These are phyloP conservation scores for Eupithecia abbreviata DNA, from an alignment of 2,888 invertebrate species.

Conservation along the genomic window DNA sequence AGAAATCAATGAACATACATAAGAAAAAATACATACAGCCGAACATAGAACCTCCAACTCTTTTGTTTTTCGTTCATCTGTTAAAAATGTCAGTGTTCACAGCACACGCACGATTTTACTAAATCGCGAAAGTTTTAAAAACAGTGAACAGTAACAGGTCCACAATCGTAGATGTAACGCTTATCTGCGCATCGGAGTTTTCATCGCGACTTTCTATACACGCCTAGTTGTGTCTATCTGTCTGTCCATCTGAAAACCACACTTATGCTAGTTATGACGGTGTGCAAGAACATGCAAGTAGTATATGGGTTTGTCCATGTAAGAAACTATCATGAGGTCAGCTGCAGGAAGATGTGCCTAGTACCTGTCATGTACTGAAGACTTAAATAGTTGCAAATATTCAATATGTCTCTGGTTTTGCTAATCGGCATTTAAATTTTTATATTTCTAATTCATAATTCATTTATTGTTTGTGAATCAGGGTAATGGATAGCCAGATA, in stretches of 20 bases:
- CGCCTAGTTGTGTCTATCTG: slow-evolving; percentile 28
- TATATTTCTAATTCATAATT: too few relatives aligned
- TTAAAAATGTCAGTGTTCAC: neutral
- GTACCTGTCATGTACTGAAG: neutral
- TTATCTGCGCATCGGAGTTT: slow-evolving; percentile 39
- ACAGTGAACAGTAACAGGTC: slow-evolving; percentile 10
- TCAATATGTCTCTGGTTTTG: too few relatives aligned
- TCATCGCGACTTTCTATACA: slow-evolving; percentile 40
- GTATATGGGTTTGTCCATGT: neutral
- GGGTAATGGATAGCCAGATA: too few relatives aligned
- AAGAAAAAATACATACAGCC: too few relatives aligned
- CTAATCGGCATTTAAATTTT: too few relatives aligned
- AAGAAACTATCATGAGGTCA: neutral
- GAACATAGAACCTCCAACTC: too few relatives aligned
- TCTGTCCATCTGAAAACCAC: slow-evolving; percentile 27
- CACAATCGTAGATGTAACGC: slow-evolving; percentile 24
- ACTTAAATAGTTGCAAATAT: neutral
- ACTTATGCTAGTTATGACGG: slow-evolving; percentile 3
- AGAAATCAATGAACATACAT: too few relatives aligned
- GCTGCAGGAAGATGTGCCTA: neutral
- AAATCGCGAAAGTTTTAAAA: neutral
- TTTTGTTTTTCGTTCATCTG: neutral
- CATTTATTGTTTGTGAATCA: too few relatives aligned
- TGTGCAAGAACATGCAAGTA: neutral
- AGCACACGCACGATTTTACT: neutral